These are phyloP conservation scores for Hirtodrosophila duncani DNA, from an alignment of 2,888 invertebrate genomes.

Conservation along the genomic window DNA sequence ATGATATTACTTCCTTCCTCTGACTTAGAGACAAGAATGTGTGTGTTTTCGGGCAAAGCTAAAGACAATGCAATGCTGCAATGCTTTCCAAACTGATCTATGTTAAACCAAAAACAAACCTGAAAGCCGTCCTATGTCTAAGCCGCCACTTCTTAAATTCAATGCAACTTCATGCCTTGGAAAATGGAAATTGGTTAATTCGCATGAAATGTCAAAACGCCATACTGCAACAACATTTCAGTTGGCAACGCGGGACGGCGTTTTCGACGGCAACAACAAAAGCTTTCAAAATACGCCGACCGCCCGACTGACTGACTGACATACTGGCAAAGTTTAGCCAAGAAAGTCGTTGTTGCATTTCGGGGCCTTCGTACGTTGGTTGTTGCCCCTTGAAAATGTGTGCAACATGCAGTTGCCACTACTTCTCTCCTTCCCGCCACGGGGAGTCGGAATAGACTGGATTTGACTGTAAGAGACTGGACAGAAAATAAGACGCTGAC, in stretches of 20 bases:
- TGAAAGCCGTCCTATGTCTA: no score
- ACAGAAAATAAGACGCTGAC: constrained; percentile 13
- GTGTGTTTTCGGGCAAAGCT: no score
- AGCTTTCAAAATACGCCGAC: constrained; percentile 34
- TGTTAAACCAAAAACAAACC: neutral
- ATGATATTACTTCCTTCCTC: no score
- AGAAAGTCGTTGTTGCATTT: constrained; percentile 8
- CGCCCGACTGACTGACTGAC: no score
- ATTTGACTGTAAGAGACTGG: constrained; percentile 36
- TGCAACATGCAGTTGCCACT: constrained; percentile 26
- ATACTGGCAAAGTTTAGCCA: constrained; percentile 21
- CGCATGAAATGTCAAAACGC: constrained; percentile 56
- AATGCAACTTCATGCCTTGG: no score
- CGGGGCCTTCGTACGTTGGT: constrained; percentile 36
- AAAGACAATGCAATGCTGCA: no score
- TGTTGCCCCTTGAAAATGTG: constrained; percentile 60
- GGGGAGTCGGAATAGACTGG: no score
- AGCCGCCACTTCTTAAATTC: neutral
- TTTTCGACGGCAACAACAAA: constrained; percentile 10
- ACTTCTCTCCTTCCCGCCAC: constrained; percentile 10
- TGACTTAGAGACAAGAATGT: no score
- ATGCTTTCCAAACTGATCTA: no score
- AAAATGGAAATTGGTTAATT: constrained; percentile 29
- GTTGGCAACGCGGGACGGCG: constrained; percentile 41
- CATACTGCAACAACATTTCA: constrained; percentile 42